Conservation (phyloP, 1,140 invertebrate species). For the Spodoptera frugiperda region DNA sequence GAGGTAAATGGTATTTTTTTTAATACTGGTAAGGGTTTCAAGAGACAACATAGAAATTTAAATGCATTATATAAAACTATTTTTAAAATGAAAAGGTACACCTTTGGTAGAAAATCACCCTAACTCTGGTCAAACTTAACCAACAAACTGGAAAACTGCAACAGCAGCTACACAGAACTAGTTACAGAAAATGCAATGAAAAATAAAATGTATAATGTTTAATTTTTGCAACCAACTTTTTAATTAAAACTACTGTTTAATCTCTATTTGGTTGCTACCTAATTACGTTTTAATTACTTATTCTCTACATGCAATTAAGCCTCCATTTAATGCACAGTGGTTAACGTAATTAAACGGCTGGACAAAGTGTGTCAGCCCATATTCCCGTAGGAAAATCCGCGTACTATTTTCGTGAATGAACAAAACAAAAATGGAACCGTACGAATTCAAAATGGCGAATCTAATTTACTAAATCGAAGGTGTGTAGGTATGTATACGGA, state of each 20-base stretch:
- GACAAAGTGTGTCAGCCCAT: constrained; percentile 12
- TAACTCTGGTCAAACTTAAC: too few species aligned
- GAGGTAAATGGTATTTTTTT: too few species aligned
- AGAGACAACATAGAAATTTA: too few species aligned
- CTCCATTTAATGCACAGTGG: constrained; percentile 24
- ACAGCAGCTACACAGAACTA: neutral
- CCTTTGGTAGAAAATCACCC: too few species aligned
- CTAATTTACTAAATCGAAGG: neutral
- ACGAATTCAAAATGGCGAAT: neutral
- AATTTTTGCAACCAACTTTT: neutral
- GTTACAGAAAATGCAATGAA: neutral
- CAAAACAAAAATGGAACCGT: constrained; percentile 7
- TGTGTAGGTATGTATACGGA: too few species aligned
- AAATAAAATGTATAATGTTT: neutral
- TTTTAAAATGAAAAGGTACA: too few species aligned
- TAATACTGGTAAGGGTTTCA: too few species aligned
- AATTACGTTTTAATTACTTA: constrained; percentile 28
- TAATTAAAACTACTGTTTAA: constrained; percentile 16
- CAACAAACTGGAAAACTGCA: too few species aligned
- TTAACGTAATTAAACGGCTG: constrained; percentile 23
- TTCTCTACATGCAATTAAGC: constrained; percentile 24
- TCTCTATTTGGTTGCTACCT: constrained; percentile 11
- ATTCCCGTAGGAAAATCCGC: constrained; percentile 5
- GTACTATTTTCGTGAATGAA: neutral
- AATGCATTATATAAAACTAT: too few species aligned